Conservation (phyloP, 1,140 invertebrate species). For the Diorhabda elongata region DNA sequence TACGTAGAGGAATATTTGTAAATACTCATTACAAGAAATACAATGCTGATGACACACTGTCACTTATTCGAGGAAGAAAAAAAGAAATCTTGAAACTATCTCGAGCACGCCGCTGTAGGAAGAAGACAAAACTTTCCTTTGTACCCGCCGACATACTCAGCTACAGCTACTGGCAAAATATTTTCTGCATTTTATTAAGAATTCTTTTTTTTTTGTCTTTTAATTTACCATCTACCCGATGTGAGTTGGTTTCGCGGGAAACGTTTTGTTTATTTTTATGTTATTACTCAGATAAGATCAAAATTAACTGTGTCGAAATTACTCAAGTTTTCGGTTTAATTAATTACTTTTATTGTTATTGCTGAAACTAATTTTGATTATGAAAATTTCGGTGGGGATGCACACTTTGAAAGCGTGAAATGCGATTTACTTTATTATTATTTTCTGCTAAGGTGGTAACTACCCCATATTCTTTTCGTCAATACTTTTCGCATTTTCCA, state of each 20-base stretch:
- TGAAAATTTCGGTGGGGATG: not conserved
- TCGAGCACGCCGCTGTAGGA: constrained; percentile 1
- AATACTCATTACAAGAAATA: not conserved
- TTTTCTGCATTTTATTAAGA: constrained; percentile 26
- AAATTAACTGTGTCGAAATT: constrained; percentile 15
- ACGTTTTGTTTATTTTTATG: constrained; percentile 19
- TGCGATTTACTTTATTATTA: too few species aligned
- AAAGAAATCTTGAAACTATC: not conserved
- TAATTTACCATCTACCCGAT: not conserved
- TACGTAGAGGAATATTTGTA: not conserved
- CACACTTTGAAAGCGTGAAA: too few species aligned
- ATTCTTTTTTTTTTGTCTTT: constrained; percentile 15
- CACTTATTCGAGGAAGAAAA: not conserved
- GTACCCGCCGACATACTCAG: constrained; percentile 19
- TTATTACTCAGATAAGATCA: constrained; percentile 17
- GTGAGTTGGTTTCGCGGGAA: constrained; percentile 4
- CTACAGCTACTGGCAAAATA: constrained; percentile 24
- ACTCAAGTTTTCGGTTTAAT: constrained; percentile 14
- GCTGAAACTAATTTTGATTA: constrained; percentile 13
- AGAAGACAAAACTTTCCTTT: constrained; percentile 16
- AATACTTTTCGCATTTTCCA: too few species aligned
- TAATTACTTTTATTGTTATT: constrained; percentile 23
- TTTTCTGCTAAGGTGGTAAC: too few species aligned
- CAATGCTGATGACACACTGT: constrained; percentile 1
- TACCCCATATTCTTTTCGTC: too few species aligned